A percentile compares a stretch with the other conserved stretches of the same genome.
These are phyloP conservation scores for Eilema caniola DNA, from an alignment of 2,888 invertebrate species.

Conservation along the genomic window DNA sequence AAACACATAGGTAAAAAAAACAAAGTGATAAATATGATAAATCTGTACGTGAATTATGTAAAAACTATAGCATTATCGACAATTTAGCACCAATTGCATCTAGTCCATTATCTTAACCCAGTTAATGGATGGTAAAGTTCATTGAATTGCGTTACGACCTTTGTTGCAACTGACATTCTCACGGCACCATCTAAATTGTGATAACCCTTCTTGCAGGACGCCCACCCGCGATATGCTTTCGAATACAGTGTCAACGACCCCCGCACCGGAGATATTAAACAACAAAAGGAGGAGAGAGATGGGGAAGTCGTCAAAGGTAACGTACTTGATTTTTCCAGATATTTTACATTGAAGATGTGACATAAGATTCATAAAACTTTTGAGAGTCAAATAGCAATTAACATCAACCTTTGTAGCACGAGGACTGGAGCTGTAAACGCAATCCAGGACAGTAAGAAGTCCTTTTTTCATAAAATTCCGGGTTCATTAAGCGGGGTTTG, in stretches of 20 bases:
- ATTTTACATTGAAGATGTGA: background rate
- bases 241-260: constrained; percentile 92
- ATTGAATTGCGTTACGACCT: constrained; percentile 52
- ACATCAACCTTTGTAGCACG: too few species aligned
- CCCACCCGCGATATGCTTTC: constrained; percentile 90
- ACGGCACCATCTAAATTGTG: constrained; percentile 60
- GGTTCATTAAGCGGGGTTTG: too few species aligned
- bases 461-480: too few species aligned
- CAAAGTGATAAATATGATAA: background rate
- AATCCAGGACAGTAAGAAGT: too few species aligned
- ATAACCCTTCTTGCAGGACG: constrained; percentile 80
- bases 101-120: constrained; percentile 25
- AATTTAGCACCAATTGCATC: background rate
- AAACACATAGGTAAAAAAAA: background rate
- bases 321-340: too few species aligned
- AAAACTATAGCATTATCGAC: background rate
- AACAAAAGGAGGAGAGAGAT: constrained; percentile 90
- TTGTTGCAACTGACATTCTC: constrained; percentile 62
- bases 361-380: background rate
- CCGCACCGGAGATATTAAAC: constrained; percentile 91
- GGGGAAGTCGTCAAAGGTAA: constrained; percentile 91
- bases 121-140: constrained; percentile 47
- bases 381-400: too few species aligned
- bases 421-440: too few species aligned
- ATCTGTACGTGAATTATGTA: background rate